A percentile compares a stretch with the other conserved stretches of the same genome.
phyloP scores from a whole-genome alignment of 2,113 vertebrate species.

The Podarcis raffonei region DNA sequence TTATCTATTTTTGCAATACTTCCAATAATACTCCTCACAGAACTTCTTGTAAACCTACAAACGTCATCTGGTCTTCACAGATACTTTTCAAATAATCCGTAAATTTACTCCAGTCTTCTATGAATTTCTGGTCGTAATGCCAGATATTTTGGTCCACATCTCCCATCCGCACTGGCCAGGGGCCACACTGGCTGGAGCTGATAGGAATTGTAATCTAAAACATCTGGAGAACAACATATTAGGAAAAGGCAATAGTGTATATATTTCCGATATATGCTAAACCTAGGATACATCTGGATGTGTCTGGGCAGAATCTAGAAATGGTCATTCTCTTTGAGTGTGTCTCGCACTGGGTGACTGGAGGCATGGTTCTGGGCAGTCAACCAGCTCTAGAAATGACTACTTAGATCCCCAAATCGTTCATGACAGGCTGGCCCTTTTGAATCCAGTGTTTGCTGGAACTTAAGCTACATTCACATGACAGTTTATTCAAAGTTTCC shows the following conservation, averaged over 20 bases:
- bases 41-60: no score
- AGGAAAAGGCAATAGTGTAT: background rate
- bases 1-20: no score
- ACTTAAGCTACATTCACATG: background rate
- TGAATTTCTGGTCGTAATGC: background rate
- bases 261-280: background rate
- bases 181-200: no score
- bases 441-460: background rate
- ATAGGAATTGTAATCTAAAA: background rate
- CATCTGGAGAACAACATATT: background rate
- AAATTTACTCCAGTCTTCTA: no score
- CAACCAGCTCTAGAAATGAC: background rate
- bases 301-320: background rate
- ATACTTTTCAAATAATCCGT: no score
- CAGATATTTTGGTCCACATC: background rate
- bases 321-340: background rate
- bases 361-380: no score
- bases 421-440: background rate
- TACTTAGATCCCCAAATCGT: background rate
- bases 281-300: background rate
- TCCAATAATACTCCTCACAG: no score
- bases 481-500: no score
- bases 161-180: no score
- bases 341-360: background rate
- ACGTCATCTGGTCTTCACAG: no score